Evolutionary conservation across 37 sponge, comb jelly and placozoan genomes (phyloP).

Genomic region (Beroe ovata): DNA sequence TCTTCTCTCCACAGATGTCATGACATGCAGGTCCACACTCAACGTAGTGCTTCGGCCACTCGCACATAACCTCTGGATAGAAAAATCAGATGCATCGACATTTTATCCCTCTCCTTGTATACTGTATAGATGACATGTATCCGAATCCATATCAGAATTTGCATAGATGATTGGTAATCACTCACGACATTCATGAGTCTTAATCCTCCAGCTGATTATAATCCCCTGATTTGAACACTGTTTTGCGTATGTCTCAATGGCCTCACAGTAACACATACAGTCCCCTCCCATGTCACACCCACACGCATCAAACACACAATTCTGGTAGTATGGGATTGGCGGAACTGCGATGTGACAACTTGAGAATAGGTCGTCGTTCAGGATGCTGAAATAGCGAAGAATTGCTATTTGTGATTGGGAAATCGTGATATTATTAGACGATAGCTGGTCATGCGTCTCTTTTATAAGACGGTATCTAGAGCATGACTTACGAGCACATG

Average conservation of each 20-base stretch:
- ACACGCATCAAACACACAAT: constrained; percentile 65
- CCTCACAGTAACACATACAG: constrained; percentile 64
- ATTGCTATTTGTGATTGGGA: too few relatives aligned
- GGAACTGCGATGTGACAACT: constrained; percentile 18
- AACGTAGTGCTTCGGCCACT: constrained; percentile 60
- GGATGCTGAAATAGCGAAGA: not conserved
- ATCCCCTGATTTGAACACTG: constrained; percentile 34
- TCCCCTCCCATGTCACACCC: constrained; percentile 68
- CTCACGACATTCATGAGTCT: constrained; percentile 59
- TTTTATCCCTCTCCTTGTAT: too few relatives aligned
- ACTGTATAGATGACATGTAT: too few relatives aligned
- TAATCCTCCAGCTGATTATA: constrained; percentile 16
- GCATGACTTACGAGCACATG: constrained; percentile 51
- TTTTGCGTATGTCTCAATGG: constrained; percentile 63
- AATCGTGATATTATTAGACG: too few relatives aligned
- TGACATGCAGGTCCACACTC: constrained; percentile 64
- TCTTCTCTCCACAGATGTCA: constrained; percentile 67
- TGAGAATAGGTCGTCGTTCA: constrained; percentile 40
- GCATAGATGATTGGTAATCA: not conserved
- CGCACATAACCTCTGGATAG: constrained; percentile 55
- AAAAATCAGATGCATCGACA: not conserved
- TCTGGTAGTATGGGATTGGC: constrained; percentile 44
- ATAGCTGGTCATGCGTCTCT: too few relatives aligned
- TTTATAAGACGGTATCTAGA: too few relatives aligned
- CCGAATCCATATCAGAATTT: too few relatives aligned